Percentiles rank a stretch among this genome's conserved stretches.
Conservation (phyloP, 2,797 vertebrate genomes). For the Bradypodion ventrale region DNA sequence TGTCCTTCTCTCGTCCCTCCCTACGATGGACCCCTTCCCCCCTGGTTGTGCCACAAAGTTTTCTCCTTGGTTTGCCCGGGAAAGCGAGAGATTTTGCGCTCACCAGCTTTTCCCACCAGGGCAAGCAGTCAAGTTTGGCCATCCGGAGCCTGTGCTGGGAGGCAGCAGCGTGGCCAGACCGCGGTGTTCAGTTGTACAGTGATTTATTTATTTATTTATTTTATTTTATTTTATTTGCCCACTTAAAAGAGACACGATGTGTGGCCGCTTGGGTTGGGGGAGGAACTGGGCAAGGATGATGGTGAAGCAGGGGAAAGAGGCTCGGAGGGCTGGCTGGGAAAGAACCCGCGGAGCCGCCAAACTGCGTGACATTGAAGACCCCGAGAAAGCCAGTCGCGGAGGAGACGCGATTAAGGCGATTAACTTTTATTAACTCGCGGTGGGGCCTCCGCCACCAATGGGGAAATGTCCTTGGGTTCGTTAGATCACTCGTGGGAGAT, state of each 20-base stretch:
- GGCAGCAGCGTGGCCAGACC: rapidly evolving
- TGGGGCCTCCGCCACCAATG: background rate
- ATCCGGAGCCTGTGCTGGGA: rapidly evolving
- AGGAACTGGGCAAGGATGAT: background rate
- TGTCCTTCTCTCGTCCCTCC: background rate
- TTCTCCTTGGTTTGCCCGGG: background rate
- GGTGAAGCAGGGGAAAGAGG: background rate
- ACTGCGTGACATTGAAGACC: background rate
- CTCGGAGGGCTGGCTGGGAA: background rate
- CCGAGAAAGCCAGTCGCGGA: too few species aligned
- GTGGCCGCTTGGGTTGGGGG: background rate
- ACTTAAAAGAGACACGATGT: too few species aligned
- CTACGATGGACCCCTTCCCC: background rate
- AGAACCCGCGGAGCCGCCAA: background rate
- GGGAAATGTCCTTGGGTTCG: background rate
- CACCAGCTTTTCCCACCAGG: background rate
- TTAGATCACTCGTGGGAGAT: background rate
- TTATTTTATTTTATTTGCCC: too few species aligned
- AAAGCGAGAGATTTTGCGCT: too few species aligned
- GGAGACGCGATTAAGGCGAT: background rate
- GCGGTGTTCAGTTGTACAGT: background rate
- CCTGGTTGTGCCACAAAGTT: background rate
- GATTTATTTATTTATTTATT: too few species aligned
- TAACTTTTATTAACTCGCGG: background rate
- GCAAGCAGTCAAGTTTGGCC: background rate